Base-by-base conservation (phyloP, 2,888 invertebrate species). In the Linnaemya tessellans region DNA sequence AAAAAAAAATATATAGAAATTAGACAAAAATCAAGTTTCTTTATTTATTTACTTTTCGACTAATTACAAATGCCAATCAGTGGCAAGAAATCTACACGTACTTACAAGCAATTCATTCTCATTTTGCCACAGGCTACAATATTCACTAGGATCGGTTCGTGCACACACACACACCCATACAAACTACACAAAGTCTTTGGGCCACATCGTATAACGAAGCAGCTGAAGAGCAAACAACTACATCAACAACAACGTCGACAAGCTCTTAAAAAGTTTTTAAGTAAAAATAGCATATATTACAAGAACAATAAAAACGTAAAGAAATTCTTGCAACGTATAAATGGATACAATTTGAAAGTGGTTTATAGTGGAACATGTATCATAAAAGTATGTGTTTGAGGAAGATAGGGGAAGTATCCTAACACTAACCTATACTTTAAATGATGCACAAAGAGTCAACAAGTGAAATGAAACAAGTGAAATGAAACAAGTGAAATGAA, bases 21-120 rank as follows among this genome's bases (percentile, higher is more conserved):
- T 80, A 64, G 75, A 84, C 81, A 80, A 87, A 71, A 88, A 88
- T 86, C 88, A 88, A 88, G 88, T 88, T 87, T 87, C 62, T 71
- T 70, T 80, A 80, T 87, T 85, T 91, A 88, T 90, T 90, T 91
- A 90, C 90, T 88, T 90, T 89, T 88, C 88, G 89, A 88, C 90
- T 90, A 90, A 90, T 90, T 90, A 90, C 91, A 90, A 90, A 91
- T 91, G 91, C 90, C 91, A 90, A 90, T 90, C 90, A 91, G 90
- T 85, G 89, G 75, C 78, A 82, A 88, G 84, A 89, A 88, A 89
- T 89, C 87, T 84, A 84, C 84, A 82, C 85, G 79, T 75, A 71
- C 82, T 74, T 75, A 65, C 41, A 9, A 60, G 67, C 58, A 67
- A 67, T 60, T 60, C 60, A 64, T 85, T 70, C 75, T 75, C 82